These are phyloP conservation scores for Aporophyla nigra DNA, from an alignment of 2,888 invertebrate genomes.

Conservation along the genomic window DNA sequence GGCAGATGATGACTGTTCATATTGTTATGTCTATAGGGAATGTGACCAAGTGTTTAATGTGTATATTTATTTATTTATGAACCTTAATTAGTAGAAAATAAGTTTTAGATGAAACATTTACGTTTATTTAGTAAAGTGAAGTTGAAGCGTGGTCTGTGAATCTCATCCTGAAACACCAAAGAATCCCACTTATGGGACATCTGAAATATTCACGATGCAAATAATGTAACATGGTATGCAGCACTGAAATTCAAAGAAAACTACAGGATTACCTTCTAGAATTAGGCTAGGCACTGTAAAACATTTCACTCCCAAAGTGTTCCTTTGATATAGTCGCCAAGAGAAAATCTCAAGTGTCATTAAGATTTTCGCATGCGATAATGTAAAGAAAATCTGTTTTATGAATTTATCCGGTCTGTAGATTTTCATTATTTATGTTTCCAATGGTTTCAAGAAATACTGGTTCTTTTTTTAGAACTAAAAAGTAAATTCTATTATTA, in stretches of 20 bases:
- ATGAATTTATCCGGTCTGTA: background rate
- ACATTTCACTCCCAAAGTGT: conserved; percentile 4
- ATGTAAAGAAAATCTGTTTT: background rate
- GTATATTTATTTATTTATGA: too few relatives aligned
- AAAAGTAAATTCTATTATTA: background rate
- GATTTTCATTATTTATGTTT: background rate
- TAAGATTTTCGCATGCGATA: background rate
- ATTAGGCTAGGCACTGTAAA: background rate
- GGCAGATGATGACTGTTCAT: too few relatives aligned
- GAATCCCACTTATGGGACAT: background rate
- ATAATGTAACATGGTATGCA: background rate
- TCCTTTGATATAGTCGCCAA: conserved; percentile 33
- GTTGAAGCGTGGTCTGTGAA: background rate
- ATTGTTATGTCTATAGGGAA: too few relatives aligned
- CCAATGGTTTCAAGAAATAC: background rate
- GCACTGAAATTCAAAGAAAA: background rate
- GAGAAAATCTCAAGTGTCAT: conserved; percentile 27
- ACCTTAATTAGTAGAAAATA: too few relatives aligned
- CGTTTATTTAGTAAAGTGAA: background rate
- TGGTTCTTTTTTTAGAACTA: background rate
- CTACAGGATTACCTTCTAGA: background rate
- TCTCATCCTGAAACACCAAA: too few relatives aligned
- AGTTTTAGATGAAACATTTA: background rate
- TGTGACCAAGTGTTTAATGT: too few relatives aligned
- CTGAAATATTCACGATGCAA: background rate